phyloP scores from a whole-genome alignment of 2,113 vertebrate genomes.

The Hemiscyllium ocellatum region DNA sequence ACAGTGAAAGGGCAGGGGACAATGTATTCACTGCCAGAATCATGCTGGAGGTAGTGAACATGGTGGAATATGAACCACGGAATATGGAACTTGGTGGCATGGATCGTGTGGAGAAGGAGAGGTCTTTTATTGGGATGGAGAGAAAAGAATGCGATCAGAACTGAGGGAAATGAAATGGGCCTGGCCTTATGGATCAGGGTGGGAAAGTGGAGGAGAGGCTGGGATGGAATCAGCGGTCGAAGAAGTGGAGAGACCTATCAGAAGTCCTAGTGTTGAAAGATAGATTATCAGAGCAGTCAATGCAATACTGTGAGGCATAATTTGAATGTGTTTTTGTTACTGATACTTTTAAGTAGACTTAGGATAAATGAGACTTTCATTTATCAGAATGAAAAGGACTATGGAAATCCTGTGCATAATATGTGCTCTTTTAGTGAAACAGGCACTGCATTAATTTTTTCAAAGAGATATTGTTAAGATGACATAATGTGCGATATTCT shows the following conservation, averaged over 20 bases:
- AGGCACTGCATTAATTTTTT: not conserved
- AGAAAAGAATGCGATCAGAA: not conserved
- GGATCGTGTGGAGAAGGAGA: not conserved
- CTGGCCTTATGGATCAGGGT: not conserved
- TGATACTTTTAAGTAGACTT: not conserved
- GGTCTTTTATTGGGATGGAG: not conserved
- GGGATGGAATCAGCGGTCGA: not conserved
- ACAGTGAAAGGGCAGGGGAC: too few relatives aligned
- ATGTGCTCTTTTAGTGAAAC: not conserved
- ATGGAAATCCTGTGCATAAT: slow-evolving; percentile 3
- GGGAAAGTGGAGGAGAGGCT: too few relatives aligned
- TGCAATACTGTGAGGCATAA: not conserved
- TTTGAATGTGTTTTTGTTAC: not conserved
- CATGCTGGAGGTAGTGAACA: not conserved
- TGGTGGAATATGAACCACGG: not conserved
- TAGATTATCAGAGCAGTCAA: not conserved
- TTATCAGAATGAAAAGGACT: slow-evolving; percentile 6
- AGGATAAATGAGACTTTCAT: not conserved
- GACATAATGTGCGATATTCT: slow-evolving; percentile 31
- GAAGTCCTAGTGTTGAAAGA: not conserved
- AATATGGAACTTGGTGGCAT: not conserved
- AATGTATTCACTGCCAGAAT: too few relatives aligned
- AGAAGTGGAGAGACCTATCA: not conserved
- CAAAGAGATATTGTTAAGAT: slow-evolving; percentile 30
- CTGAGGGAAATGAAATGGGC: not conserved